phyloP scores from a whole-genome alignment of 1,140 invertebrate genomes.

The Temnothorax nylanderi region DNA sequence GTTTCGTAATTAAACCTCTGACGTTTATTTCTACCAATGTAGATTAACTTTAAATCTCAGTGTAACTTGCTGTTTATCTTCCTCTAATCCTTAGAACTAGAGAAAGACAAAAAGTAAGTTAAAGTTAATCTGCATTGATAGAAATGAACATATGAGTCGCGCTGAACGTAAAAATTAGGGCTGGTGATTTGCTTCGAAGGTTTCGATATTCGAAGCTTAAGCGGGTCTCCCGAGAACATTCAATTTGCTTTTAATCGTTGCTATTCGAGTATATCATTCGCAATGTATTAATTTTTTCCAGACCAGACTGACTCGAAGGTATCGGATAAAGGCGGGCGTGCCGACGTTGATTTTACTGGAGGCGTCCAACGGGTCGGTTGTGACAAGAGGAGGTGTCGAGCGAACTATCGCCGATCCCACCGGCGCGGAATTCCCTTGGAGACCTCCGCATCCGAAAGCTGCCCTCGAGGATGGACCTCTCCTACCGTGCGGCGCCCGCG shows the following conservation, averaged over 20 bases:
- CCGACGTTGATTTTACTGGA: conserved; percentile 92
- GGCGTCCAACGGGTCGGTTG: conserved; percentile 86
- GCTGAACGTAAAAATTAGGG: no score
- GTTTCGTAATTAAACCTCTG: not conserved
- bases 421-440: conserved; percentile 91
- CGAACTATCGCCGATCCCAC: conserved; percentile 89
- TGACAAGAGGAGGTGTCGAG: conserved; percentile 90
- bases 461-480: conserved; percentile 88
- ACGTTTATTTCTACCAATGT: no score
- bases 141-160: no score
- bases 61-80: no score
- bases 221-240: not conserved
- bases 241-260: not conserved
- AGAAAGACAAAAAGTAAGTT: no score
- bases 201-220: no score
- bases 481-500: conserved; percentile 86
- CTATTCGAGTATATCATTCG: not conserved
- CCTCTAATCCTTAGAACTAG: no score
- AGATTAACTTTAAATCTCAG: no score
- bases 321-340: conserved; percentile 90
- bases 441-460: conserved; percentile 87
- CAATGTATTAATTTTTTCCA: conserved; percentile 82
- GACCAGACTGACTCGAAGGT: conserved; percentile 90
- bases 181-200: no score
- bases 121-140: no score